Conservation (phyloP, 1,140 invertebrate species). For the Schmidtea mediterranea region DNA sequence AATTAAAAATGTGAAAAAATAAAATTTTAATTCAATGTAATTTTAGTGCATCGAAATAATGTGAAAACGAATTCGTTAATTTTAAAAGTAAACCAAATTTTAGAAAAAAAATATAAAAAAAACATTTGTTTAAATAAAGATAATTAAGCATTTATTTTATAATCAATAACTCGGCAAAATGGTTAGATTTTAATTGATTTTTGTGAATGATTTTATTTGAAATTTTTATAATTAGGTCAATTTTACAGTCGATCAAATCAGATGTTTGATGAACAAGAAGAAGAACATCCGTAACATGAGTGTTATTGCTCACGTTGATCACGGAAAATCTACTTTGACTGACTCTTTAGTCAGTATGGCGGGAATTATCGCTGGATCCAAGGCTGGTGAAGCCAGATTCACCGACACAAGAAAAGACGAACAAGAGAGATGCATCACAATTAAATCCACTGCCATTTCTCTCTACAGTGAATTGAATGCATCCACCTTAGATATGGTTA, state of each 20-base stretch:
- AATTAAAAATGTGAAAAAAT: too few species aligned
- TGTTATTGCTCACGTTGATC: slow-evolving; percentile 98
- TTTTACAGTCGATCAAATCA: slow-evolving; percentile 6
- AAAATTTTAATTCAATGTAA: too few species aligned
- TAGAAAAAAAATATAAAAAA: slow-evolving; percentile 61
- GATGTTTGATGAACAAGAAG: slow-evolving; percentile 5
- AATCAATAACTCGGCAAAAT: too few species aligned
- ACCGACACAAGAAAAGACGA: slow-evolving; percentile 98
- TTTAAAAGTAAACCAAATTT: too few species aligned
- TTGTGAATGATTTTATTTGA: slow-evolving; percentile 33
- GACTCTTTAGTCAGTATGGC: slow-evolving; percentile 97
- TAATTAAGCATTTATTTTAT: too few species aligned
- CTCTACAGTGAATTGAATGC: slow-evolving; percentile 67
- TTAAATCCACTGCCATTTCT: slow-evolving; percentile 61
- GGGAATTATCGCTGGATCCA: slow-evolving; percentile 90
- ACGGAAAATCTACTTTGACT: slow-evolving; percentile 95
- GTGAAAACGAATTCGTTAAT: too few species aligned
- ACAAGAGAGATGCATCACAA: slow-evolving; percentile 96
- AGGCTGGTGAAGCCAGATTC: slow-evolving; percentile 91
- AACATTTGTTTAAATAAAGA: slow-evolving; percentile 30
- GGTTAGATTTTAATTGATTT: slow-evolving; percentile 39
- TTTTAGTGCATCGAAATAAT: too few species aligned
- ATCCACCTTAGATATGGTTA: slow-evolving; percentile 30
- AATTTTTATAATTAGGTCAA: not conserved
- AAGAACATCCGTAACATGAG: slow-evolving; percentile 97